phyloP scores from a whole-genome alignment of 2,888 invertebrate genomes.

The Hoplodrina ambigua region DNA sequence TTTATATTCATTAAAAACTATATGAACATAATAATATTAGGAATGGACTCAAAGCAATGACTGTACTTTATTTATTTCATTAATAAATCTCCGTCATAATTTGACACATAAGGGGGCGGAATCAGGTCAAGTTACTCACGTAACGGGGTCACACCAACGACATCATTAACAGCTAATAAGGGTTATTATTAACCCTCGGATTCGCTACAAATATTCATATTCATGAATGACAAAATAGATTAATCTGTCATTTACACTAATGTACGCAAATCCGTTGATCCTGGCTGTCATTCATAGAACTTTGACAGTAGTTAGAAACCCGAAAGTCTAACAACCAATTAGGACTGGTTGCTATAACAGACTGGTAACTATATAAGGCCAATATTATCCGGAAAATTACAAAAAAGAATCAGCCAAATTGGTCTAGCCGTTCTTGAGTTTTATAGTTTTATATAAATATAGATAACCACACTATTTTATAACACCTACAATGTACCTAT shows the following conservation, averaged over 20 bases:
- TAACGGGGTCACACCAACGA: slow-evolving; percentile 26
- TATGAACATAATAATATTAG: no score
- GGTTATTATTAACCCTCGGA: background rate
- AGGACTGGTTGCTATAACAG: no score
- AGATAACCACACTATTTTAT: background rate
- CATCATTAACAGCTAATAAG: slow-evolving; percentile 20
- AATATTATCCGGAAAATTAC: no score
- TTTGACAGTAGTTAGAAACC: no score
- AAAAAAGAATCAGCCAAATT: no score
- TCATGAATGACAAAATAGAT: background rate
- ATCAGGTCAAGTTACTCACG: slow-evolving; percentile 13
- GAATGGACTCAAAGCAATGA: background rate
- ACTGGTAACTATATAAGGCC: no score
- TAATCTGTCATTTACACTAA: background rate
- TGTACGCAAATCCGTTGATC: no score
- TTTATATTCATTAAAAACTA: no score
- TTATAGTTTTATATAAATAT: no score
- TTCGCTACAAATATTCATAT: background rate
- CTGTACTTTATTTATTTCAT: slow-evolving; percentile 24
- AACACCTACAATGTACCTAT: background rate
- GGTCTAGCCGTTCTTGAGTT: no score
- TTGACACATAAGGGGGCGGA: slow-evolving; percentile 15
- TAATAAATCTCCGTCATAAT: slow-evolving; percentile 46
- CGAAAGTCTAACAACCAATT: no score
- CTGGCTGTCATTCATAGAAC: no score